These are phyloP conservation scores for Drosophila neonasuta DNA, from an alignment of 2,888 invertebrate genomes.

Conservation along the genomic window DNA sequence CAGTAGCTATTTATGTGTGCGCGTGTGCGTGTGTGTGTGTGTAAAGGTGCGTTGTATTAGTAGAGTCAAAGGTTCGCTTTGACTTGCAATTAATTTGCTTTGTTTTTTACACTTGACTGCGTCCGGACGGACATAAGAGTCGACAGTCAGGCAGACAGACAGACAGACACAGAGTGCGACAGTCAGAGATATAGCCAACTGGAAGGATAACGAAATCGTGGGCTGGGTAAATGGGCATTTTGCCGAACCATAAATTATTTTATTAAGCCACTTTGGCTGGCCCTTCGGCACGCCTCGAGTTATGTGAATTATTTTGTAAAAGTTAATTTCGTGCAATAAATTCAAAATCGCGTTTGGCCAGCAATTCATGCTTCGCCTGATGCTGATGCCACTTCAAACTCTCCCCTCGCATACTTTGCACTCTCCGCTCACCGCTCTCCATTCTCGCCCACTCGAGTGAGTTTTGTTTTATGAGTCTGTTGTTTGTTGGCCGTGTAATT, in stretches of 20 bases:
- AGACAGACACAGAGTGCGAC: conserved; percentile 3
- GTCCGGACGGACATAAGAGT: conserved; percentile 19
- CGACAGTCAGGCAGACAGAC: conserved; percentile 2
- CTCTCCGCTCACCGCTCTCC: background rate
- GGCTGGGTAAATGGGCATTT: conserved; percentile 65
- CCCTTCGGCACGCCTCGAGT: conserved; percentile 68
- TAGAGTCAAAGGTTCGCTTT: conserved; percentile 66
- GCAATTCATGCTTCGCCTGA: conserved; percentile 44
- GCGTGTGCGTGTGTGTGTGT: conserved; percentile 28
- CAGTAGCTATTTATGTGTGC: conserved; percentile 12
- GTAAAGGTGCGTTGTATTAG: conserved; percentile 63
- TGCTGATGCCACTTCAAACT: conserved; percentile 15
- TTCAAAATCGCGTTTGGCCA: conserved; percentile 74
- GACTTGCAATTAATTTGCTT: conserved; percentile 80
- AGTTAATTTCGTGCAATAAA: conserved; percentile 77
- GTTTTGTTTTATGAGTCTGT: conserved; percentile 42
- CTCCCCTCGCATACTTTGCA: background rate
- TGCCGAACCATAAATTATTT: conserved; percentile 72
- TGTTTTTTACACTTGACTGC: conserved; percentile 76
- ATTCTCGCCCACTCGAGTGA: conserved; percentile 1
- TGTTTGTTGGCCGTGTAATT: conserved; percentile 48
- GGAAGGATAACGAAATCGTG: conserved; percentile 3
- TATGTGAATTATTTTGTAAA: conserved; percentile 75
- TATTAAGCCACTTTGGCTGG: conserved; percentile 74
- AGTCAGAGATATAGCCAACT: conserved; percentile 16